Base-by-base conservation (phyloP, 35 echinoderm and acorn worm genomes). In the Apostichopus parvimensis region DNA sequence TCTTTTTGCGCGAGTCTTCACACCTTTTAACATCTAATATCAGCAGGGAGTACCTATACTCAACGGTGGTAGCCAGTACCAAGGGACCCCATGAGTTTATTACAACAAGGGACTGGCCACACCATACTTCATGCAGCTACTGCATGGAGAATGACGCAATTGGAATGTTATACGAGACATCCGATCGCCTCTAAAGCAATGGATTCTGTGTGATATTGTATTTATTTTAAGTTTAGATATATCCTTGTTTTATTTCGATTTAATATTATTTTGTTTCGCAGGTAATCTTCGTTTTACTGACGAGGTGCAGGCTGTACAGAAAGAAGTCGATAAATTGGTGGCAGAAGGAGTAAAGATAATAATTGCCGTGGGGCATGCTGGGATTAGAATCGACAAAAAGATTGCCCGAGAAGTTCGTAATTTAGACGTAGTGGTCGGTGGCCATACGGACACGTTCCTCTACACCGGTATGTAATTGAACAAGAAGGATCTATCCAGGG, bases 11-110 rank as follows among this genome's bases (percentile, higher is more conserved):
- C n/a, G n/a, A n/a, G n/a, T n/a, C n/a, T n/a, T n/a, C n/a, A n/a
- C n/a, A n/a, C n/a, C n/a, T n/a, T n/a, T n/a, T n/a, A n/a, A n/a
- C n/a, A n/a, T n/a, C n/a, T n/a, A n/a, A n/a, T n/a, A n/a, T n/a
- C n/a, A n/a, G n/a, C n/a, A n/a, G 34, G 2, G 0, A 45, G 2
- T 45, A 45, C 2, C 34, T 45, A 45, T 94, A 1, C 62, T 94
- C n/a, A 82, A 94, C 22, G 93, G 73, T 17, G 93, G 93, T 25
- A 90, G 92, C 61, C 79, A 94, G 26, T 94, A 58, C 72, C 96
- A 98, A 73, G 96, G 94, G 6, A 98, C 96, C 1, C 70, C 94
- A 21, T 98, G 96, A 94, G 95, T 95, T 73, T 94, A 95, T 14
- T 89, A 80, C 11, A 93, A 94, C 77, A 92, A 87, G 73, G 92